Evolutionary conservation across 2,888 invertebrate species (phyloP).

Genomic region (Leucoma salicis): DNA sequence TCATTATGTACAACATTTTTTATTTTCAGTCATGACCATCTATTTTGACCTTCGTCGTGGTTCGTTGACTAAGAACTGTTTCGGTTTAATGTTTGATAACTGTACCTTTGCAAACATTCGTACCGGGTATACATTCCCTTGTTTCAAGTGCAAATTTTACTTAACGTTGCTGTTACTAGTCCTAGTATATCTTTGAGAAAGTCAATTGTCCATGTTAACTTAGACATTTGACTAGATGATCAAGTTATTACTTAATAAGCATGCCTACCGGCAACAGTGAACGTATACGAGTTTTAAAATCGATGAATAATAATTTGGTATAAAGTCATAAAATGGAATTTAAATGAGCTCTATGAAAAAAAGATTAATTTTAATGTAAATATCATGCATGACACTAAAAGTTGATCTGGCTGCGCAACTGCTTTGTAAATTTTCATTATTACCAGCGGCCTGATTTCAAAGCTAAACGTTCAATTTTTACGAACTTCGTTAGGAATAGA

Average conservation of each 20-base stretch:
- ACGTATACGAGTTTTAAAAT: neutral
- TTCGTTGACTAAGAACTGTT: slow-evolving; percentile 27
- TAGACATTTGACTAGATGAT: too few relatives aligned
- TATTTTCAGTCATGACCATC: slow-evolving; percentile 8
- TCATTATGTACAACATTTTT: neutral
- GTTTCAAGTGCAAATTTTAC: neutral
- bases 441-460: neutral
- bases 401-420: neutral
- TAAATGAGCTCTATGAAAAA: neutral
- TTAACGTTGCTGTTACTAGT: neutral
- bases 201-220: too few relatives aligned
- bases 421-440: neutral
- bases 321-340: neutral
- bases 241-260: too few relatives aligned
- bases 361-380: neutral
- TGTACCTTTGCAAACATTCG: slow-evolving; percentile 25
- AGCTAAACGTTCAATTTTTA: neutral
- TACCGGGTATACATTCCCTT: slow-evolving; percentile 3
- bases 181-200: too few relatives aligned
- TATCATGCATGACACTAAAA: neutral
- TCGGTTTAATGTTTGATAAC: slow-evolving; percentile 26
- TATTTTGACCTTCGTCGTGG: slow-evolving; percentile 25
- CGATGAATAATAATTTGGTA: neutral
- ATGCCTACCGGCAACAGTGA: too few relatives aligned
- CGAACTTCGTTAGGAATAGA: too few relatives aligned